Conservation (phyloP, 2,113 vertebrate species). For the Dascyllus trimaculatus region DNA sequence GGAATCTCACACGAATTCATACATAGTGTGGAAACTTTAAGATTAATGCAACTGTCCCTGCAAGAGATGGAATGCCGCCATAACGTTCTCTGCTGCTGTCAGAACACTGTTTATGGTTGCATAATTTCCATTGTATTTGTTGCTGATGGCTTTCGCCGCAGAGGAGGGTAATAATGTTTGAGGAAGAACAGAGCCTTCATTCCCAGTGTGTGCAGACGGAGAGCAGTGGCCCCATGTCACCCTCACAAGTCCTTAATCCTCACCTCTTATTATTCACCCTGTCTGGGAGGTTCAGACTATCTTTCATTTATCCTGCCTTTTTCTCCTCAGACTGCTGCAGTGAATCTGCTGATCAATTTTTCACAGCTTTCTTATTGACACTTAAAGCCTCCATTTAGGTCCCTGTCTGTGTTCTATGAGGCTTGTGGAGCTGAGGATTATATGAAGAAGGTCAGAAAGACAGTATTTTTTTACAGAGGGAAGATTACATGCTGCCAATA, state of each 20-base stretch:
- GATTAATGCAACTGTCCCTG: slow-evolving; percentile 68
- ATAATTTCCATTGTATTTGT: slow-evolving; percentile 65
- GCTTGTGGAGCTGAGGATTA: slow-evolving; percentile 9
- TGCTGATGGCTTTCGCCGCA: slow-evolving; percentile 46
- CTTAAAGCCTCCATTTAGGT: slow-evolving; percentile 29
- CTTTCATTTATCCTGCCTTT: slow-evolving; percentile 39
- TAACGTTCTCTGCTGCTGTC: slow-evolving; percentile 46
- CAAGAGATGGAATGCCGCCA: slow-evolving; percentile 55
- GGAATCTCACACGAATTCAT: slow-evolving; percentile 64
- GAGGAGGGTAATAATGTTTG: slow-evolving; percentile 56
- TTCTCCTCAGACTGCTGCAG: slow-evolving; percentile 52
- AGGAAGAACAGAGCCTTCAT: slow-evolving; percentile 46
- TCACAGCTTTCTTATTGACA: slow-evolving; percentile 52
- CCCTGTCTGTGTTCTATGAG: slow-evolving; percentile 2
- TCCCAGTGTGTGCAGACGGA: slow-evolving; percentile 30
- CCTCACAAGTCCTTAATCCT: slow-evolving; percentile 49
- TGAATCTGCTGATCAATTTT: slow-evolving; percentile 68
- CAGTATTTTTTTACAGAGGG: slow-evolving; percentile 5
- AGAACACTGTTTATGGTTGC: slow-evolving; percentile 56
- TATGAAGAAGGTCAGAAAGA: slow-evolving; percentile 21
- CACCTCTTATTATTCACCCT: slow-evolving; percentile 43
- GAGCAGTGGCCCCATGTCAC: slow-evolving; percentile 27
- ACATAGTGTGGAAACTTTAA: slow-evolving; percentile 52
- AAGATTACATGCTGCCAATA: slow-evolving; percentile 3
- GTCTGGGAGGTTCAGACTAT: slow-evolving; percentile 30